Evolutionary conservation across 1,140 invertebrate species (phyloP), one percentile per base, ranked within the genome.

Genomic region (Aphidius ervi): DNA sequence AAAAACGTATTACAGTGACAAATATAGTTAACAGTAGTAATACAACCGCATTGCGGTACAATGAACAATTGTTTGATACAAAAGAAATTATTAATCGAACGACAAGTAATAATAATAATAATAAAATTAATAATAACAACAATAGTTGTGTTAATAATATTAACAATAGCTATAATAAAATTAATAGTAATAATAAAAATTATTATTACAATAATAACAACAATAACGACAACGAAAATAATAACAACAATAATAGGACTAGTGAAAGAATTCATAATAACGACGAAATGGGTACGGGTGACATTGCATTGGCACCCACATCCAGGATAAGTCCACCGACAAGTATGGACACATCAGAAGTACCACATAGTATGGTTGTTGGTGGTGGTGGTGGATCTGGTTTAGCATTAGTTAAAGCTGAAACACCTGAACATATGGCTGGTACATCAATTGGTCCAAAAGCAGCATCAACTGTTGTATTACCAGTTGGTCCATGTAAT

Each of bases 41-140:
- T 74, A 70, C 76, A 67, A 70, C 60, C 41, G 54, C 73, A 61
- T 71, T 75, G 70, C 75, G 75, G 67, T 80, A 79, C 72, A 72
- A 80, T 80, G 78, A 80, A 72, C 69, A 71, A 70, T 74, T 74
- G 69, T 40, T 72, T 66, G 68, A 67, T 70, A 31, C 23, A 31
- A 31, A 31, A 31, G 23, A 31, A 31, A 71, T 70, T 72, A 67
- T 45, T 59, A 45, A 49, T 43, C 48, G 57, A 37, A 54, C 58
- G 23, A 37, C 52, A n/a, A 8, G 10, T 41, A 16, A 16, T 10
- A 10, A 54, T 10, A 52, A 40, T 43, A 6, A 9, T 43, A 9
- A 43, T 52, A 39, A 9, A 40, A 52, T 9, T 9, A 40, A 9
- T 40, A 54, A 54, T 41, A 42, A 37, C 42, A 54, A 49, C 4